Base-by-base conservation (phyloP, 2,113 vertebrate species). In the Sialia sialis region DNA sequence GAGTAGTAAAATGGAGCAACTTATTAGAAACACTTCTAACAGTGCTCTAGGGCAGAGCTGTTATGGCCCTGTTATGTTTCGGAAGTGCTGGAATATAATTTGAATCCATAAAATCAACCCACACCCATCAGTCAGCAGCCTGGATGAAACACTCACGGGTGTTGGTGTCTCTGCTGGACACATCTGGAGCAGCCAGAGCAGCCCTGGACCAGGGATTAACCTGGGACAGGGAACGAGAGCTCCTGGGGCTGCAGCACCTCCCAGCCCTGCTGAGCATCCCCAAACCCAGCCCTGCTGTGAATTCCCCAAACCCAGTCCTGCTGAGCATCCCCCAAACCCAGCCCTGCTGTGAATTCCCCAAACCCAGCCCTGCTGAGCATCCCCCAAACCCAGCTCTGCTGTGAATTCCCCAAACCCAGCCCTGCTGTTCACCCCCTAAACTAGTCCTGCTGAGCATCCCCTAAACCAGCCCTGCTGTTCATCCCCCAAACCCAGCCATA, bases 1-100 rank as follows among this genome's bases (percentile, higher is more conserved):
- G 81, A 92, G 79, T 22, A 92, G 92, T 88, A 68, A 93, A 97
- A 90, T 58, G 32, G 62, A 87, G 92, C 69, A 77, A 88, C 72
- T 95, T 68, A 80, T 41, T 66, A 89, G 21, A 43, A 95, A 73
- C 46, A 74, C 60, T 92, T 93, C 36, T 56, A 95, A 78, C 43
- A 85, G 55, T 6, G 80, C 84, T 93, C 84, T 54, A 83, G 87
- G 78, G 68, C 32, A 87, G 95, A 92, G 91, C 14, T 59, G 52
- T 60, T 91, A 96, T 2, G 20, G 74, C 39, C 51, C 80, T 43
- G 70, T 78, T 69, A 94, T 49, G 56, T 74, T 86, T 56, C n/a
- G 9, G 78, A 96, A 72, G 20, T 67, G 75, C 67, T 54, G 46
- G 34, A 80, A 82, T 92, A 54, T 67, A 79, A 94, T 94, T 38